A percentile compares a stretch with the other conserved stretches of the same genome.
Evolutionary conservation across 2,797 vertebrate genomes (phyloP).

Genomic region (Lutjanus campechanus): DNA sequence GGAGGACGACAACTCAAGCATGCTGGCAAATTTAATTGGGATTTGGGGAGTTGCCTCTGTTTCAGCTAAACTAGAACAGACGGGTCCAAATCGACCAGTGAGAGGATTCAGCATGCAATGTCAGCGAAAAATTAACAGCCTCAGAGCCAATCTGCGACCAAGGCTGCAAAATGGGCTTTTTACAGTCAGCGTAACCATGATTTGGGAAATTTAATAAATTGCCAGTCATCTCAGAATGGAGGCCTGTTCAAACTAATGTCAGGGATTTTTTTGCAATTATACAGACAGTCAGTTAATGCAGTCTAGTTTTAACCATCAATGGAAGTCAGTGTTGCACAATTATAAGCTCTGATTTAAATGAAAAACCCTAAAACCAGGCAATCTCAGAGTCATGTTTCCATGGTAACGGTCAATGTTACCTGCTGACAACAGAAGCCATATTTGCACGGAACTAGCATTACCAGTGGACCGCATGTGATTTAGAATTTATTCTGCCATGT

Average conservation of each 20-base stretch:
- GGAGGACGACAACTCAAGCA: conserved; percentile 35
- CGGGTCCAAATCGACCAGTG: conserved; percentile 26
- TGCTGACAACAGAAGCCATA: too few species aligned
- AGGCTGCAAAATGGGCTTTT: conserved; percentile 9
- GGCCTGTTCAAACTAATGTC: neutral
- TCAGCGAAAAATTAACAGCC: conserved; percentile 3
- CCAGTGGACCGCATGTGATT: too few species aligned
- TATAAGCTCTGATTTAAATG: neutral
- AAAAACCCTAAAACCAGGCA: neutral
- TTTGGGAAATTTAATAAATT: neutral
- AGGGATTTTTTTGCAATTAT: neutral
- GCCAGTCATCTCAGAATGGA: neutral
- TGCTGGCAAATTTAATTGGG: conserved; percentile 40
- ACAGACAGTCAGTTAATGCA: neutral
- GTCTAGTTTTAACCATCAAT: neutral
- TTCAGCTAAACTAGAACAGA: conserved; percentile 34
- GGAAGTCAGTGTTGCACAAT: neutral
- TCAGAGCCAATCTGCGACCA: neutral
- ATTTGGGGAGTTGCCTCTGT: conserved; percentile 31
- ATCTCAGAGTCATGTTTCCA: neutral
- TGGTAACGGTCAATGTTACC: neutral
- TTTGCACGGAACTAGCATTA: too few species aligned
- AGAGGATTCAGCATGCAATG: neutral
- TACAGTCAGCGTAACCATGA: neutral
- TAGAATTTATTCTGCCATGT: too few species aligned